A percentile compares a stretch with the other conserved stretches of the same genome.
phyloP scores from a whole-genome alignment of 2,797 vertebrate genomes.

The Varecia variegata region DNA sequence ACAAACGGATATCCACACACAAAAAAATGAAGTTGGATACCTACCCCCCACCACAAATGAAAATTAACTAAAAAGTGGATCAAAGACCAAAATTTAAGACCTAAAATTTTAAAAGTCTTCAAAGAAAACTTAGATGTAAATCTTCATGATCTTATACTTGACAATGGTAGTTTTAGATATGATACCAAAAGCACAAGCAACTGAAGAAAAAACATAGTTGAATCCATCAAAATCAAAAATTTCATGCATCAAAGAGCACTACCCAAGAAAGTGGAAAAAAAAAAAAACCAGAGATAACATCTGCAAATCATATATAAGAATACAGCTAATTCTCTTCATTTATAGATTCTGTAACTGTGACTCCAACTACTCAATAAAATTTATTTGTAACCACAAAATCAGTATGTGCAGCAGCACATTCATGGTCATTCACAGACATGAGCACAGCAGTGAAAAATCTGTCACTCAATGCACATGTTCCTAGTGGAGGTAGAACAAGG shows the following conservation, averaged over 20 bases:
- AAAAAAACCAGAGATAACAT: not conserved
- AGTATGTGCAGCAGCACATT: not conserved
- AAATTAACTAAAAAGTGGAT: not conserved
- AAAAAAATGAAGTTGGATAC: not conserved
- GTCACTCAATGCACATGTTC: not conserved
- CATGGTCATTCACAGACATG: not conserved
- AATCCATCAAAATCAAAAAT: not conserved
- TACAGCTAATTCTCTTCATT: not conserved
- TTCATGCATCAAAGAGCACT: not conserved
- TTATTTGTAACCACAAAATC: not conserved
- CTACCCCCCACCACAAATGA: not conserved
- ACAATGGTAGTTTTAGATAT: not conserved
- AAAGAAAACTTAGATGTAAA: not conserved
- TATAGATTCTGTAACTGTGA: not conserved
- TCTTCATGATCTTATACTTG: not conserved
- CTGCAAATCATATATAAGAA: not conserved
- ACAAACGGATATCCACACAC: not conserved
- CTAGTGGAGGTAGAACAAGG: not conserved
- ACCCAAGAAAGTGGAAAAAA: not conserved
- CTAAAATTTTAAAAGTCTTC: not conserved
- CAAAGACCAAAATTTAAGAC: not conserved
- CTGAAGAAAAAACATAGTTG: not conserved
- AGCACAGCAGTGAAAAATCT: not conserved
- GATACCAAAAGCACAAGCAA: not conserved
- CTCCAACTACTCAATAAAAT: not conserved